These are phyloP conservation scores for Phaenicophaeus curvirostris DNA, from an alignment of 2,797 vertebrate species.

Conservation along the genomic window DNA sequence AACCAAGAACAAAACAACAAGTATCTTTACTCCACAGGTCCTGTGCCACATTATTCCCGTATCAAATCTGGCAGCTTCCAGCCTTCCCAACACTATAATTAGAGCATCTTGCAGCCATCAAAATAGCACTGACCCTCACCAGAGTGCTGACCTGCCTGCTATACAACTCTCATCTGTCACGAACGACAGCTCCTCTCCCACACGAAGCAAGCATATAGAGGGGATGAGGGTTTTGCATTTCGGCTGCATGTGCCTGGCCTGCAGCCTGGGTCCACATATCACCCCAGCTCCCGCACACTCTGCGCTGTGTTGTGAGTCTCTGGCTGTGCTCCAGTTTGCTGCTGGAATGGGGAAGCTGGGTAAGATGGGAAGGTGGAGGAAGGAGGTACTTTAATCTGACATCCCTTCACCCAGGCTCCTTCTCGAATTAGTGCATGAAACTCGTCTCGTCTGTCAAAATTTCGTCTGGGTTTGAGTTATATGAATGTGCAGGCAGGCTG, in stretches of 20 bases:
- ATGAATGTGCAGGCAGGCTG: background rate
- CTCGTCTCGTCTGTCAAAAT: background rate
- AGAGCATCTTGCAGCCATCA: conserved; percentile 6
- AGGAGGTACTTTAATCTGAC: background rate
- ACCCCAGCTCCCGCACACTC: background rate
- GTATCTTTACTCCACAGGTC: background rate
- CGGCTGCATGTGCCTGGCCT: background rate
- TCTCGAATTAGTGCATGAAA: background rate
- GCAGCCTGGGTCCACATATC: background rate
- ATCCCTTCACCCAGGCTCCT: background rate
- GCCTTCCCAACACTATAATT: conserved; percentile 42
- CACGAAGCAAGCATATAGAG: accelerated
- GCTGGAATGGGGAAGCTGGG: background rate
- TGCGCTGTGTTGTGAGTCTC: background rate
- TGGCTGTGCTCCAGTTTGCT: background rate
- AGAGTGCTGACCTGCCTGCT: background rate
- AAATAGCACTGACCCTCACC: background rate
- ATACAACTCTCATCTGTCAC: background rate
- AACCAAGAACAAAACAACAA: conserved; percentile 9
- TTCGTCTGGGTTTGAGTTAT: background rate
- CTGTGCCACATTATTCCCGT: background rate
- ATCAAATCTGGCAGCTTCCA: background rate
- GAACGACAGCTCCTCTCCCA: background rate
- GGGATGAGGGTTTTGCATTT: background rate
- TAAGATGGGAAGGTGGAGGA: background rate